Base-by-base conservation (phyloP, 1,140 invertebrate genomes). In the Atta colombica region DNA sequence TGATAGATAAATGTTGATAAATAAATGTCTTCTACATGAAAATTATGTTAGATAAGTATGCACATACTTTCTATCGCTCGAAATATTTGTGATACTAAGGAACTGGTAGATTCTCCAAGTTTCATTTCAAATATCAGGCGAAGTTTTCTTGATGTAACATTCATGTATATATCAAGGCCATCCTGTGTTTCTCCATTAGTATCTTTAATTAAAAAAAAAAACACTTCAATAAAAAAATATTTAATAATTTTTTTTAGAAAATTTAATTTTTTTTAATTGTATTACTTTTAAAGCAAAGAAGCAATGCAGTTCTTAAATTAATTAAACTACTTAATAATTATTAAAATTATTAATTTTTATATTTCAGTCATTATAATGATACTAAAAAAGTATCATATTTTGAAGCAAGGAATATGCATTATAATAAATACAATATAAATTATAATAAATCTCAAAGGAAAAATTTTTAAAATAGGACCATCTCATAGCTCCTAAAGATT, bases 91-190 rank as follows among this genome's bases (percentile, higher is more conserved):
- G 96, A 94, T 91, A 96, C 96, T 93, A 97, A 97, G 89, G 96
- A 95, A 85, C 96, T 96, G n/a, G 97, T 96, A 89, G 96, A 96
- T 80, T 96, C 93, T 53, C 96, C 96, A 92, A 96, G 96, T 84
- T 96, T 95, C 94, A 98, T 96, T 94, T 97, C 97, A 93, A 97
- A 96, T 51, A 96, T 93, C 31, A 97, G 93, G 91, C 96, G 96
- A 60, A 96, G 91, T 92, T 96, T 96, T 80, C 95, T 95, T n/a
- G 95, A 96, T 49, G 94, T 95, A 69, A 97, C 95, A 91, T 96
- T 97, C 63, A 97, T 93, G 91, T 96, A 96, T 69, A 97, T 95
- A 94, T 97, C 96, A 61, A 94, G 94, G 28, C 95, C 92, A 90
- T 95, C 95, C 71, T 95, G 93, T 55, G 94, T 92, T 89, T 96